Percentiles rank a stretch among this genome's conserved stretches.
phyloP scores from a whole-genome alignment of 2,888 invertebrate genomes.

The Latrodectus elegans region DNA sequence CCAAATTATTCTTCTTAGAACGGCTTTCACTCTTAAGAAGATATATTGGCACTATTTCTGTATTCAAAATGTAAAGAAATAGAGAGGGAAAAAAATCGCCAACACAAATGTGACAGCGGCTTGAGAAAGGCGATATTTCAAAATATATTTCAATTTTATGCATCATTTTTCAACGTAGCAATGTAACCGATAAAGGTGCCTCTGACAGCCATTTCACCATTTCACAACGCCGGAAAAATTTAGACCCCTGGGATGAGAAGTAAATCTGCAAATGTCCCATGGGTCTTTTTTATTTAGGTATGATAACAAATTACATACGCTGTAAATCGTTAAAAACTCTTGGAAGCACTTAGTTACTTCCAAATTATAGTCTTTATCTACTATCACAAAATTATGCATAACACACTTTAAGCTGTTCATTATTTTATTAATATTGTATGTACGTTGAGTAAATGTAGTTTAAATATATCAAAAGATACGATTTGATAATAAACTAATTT shows the following conservation, averaged over 20 bases:
- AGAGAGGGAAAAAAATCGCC: background rate
- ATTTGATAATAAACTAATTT: no score
- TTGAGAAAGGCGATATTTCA: conserved; percentile 25
- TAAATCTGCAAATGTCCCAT: background rate
- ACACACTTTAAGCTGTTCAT: no score
- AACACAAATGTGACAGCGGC: background rate
- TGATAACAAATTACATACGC: background rate
- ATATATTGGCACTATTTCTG: background rate
- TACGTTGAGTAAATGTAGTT: no score
- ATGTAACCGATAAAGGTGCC: conserved; percentile 35
- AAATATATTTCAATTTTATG: conserved; percentile 56
- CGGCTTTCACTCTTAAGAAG: background rate
- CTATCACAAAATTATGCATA: no score
- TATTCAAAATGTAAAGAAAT: background rate
- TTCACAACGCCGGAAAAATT: conserved; percentile 6
- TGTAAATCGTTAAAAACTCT: no score
- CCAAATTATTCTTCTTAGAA: no score
- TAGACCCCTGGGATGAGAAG: background rate
- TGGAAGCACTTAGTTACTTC: no score
- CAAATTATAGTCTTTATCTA: no score
- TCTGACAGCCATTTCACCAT: conserved; percentile 49
- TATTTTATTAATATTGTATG: no score
- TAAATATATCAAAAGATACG: no score
- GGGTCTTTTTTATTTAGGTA: background rate
- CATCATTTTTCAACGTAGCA: conserved; percentile 44